Evolutionary conservation across 1,140 invertebrate genomes (phyloP).

Genomic region (Megathymus violae): DNA sequence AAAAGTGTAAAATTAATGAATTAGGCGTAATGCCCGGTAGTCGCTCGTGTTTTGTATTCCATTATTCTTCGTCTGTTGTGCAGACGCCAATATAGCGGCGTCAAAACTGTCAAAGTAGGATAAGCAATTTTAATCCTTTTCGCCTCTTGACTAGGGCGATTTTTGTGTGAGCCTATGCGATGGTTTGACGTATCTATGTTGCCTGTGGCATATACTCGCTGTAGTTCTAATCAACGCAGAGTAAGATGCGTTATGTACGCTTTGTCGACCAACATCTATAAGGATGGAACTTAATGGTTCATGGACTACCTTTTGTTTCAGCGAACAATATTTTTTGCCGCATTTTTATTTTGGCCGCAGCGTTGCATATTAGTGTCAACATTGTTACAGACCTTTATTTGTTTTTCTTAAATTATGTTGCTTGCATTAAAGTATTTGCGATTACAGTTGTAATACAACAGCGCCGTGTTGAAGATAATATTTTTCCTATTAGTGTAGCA

Average conservation of each 20-base stretch:
- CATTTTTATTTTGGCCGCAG: conserved; percentile 4
- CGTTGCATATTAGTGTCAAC: neutral
- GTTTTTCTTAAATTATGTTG: no score
- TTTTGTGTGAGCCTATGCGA: conserved; percentile 28
- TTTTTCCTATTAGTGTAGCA: no score
- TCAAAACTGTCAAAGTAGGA: conserved; percentile 50
- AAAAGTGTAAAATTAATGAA: conserved; percentile 75
- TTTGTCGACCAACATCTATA: conserved; percentile 10
- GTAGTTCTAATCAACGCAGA: conserved; percentile 21
- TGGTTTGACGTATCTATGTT: conserved; percentile 34
- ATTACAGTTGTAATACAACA: no score
- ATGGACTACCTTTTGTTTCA: conserved; percentile 8
- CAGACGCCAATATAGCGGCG: conserved; percentile 48
- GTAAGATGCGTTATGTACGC: conserved; percentile 22
- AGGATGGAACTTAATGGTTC: conserved; percentile 15
- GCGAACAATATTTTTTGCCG: no score
- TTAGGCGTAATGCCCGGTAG: conserved; percentile 77
- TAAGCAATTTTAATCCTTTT: conserved; percentile 40
- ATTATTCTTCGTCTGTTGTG: conserved; percentile 72
- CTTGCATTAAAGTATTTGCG: no score
- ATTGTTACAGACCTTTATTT: neutral
- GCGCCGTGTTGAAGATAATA: no score
- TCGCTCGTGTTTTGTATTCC: conserved; percentile 71
- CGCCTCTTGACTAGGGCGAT: conserved; percentile 5
- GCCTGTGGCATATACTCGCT: conserved; percentile 14